A percentile compares a stretch with the other conserved stretches of the same genome.
Conservation (phyloP, 2,888 invertebrate genomes). For the Euplagia quadripunctaria region DNA sequence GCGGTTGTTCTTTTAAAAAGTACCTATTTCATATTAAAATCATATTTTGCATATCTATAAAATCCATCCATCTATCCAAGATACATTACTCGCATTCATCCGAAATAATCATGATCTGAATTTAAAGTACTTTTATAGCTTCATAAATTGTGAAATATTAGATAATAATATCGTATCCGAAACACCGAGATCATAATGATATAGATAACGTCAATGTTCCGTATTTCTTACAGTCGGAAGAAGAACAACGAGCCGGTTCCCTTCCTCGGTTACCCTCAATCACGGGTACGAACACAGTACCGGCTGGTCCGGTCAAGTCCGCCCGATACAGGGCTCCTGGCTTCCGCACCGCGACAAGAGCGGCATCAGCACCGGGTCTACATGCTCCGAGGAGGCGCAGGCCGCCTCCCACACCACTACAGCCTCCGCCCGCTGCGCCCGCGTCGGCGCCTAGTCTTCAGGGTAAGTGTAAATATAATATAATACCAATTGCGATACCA, state of each 20-base stretch:
- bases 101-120: too few species aligned
- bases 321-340: slow-evolving; percentile 95
- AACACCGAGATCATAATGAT: too few species aligned
- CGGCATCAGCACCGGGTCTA: slow-evolving; percentile 92
- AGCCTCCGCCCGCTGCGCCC: slow-evolving; percentile 77
- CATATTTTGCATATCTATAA: too few species aligned
- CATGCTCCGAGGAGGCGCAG: slow-evolving; percentile 89
- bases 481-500: too few species aligned
- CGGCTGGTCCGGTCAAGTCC: slow-evolving; percentile 92
- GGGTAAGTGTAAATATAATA: slow-evolving; percentile 87
- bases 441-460: slow-evolving; percentile 83
- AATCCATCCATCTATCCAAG: too few species aligned
- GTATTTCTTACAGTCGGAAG: slow-evolving; percentile 76
- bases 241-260: slow-evolving; percentile 91
- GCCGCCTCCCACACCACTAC: slow-evolving; percentile 78
- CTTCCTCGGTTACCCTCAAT: slow-evolving; percentile 91
- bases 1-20: too few species aligned
- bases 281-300: slow-evolving; percentile 77
- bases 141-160: neutral
- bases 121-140: too few species aligned
- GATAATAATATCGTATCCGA: neutral
- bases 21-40: too few species aligned
- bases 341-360: slow-evolving; percentile 91
- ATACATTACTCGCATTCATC: too few species aligned
- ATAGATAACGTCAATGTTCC: neutral